Evolutionary conservation across 1,140 invertebrate genomes (phyloP).

Genomic region (Drosophila kohkoa): DNA sequence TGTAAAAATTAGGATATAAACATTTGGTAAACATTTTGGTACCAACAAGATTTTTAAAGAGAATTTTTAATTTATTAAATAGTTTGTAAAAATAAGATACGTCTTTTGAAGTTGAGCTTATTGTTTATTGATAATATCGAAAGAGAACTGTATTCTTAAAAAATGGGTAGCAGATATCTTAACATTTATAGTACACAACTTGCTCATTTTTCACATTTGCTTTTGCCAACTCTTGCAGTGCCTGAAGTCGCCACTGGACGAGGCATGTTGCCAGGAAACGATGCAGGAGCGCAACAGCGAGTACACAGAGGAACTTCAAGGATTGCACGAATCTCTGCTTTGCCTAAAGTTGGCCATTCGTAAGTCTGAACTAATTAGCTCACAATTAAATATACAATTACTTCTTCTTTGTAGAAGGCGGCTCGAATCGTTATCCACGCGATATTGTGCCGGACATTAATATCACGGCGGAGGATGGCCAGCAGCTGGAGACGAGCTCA

Average conservation of each 20-base stretch:
- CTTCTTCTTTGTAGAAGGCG: slow-evolving; percentile 55
- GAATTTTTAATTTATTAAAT: no score
- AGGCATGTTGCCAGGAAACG: slow-evolving; percentile 79
- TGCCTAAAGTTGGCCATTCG: slow-evolving; percentile 72
- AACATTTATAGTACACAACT: no score
- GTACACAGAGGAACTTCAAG: slow-evolving; percentile 74
- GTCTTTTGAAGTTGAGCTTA: no score
- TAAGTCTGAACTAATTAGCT: slow-evolving; percentile 26
- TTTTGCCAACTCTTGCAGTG: slow-evolving; percentile 77
- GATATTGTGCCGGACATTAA: slow-evolving; percentile 82
- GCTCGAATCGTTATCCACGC: slow-evolving; percentile 62
- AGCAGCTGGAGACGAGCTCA: slow-evolving; percentile 61
- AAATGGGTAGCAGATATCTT: no score
- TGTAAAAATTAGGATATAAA: no score
- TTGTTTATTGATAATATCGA: no score
- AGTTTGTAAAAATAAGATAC: no score
- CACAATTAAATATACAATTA: background rate
- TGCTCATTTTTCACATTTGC: slow-evolving; percentile 24
- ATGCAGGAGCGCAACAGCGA: slow-evolving; percentile 71
- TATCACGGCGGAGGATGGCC: slow-evolving; percentile 75
- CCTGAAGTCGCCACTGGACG: slow-evolving; percentile 69
- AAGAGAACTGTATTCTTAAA: no score
- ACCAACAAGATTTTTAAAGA: no score
- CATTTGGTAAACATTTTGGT: no score
- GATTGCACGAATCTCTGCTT: slow-evolving; percentile 64